Evolutionary conservation across 2,888 invertebrate genomes (phyloP).

Genomic region (Eupithecia tripunctaria): DNA sequence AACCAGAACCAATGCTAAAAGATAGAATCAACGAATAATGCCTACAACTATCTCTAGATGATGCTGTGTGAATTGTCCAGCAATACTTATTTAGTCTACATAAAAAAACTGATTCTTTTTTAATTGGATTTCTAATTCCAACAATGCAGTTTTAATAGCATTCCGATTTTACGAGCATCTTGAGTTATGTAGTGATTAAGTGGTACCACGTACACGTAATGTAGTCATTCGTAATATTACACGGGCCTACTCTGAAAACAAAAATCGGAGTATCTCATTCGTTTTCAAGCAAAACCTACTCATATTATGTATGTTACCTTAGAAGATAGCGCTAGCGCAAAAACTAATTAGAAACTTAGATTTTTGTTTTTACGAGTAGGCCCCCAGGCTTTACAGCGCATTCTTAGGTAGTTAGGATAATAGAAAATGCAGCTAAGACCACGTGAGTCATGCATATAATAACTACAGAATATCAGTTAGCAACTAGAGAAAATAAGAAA

Average conservation of each 20-base stretch:
- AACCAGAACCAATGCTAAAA: neutral
- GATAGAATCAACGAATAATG: neutral
- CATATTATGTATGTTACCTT: no score
- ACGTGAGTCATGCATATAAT: neutral
- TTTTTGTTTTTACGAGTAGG: no score
- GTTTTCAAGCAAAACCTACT: no score
- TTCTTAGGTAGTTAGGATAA: no score
- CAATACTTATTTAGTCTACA: neutral
- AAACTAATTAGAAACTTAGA: no score
- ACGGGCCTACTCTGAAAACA: neutral
- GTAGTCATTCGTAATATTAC: neutral
- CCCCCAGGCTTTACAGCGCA: no score
- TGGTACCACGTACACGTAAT: slow-evolving; percentile 15
- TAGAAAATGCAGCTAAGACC: neutral
- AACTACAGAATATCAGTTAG: neutral
- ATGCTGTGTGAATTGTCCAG: neutral
- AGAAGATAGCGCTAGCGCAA: no score
- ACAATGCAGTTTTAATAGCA: neutral
- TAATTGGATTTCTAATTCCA: slow-evolving; percentile 5
- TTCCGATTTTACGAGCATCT: slow-evolving; percentile 19
- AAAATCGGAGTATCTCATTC: no score
- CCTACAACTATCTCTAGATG: neutral
- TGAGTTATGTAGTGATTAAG: slow-evolving; percentile 27
- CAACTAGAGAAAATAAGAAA: neutral
- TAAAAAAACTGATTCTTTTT: neutral